These are phyloP conservation scores for Hemicentrotus pulcherrimus DNA, from an alignment of 35 echinoderm and acorn worm genomes.

Conservation along the genomic window DNA sequence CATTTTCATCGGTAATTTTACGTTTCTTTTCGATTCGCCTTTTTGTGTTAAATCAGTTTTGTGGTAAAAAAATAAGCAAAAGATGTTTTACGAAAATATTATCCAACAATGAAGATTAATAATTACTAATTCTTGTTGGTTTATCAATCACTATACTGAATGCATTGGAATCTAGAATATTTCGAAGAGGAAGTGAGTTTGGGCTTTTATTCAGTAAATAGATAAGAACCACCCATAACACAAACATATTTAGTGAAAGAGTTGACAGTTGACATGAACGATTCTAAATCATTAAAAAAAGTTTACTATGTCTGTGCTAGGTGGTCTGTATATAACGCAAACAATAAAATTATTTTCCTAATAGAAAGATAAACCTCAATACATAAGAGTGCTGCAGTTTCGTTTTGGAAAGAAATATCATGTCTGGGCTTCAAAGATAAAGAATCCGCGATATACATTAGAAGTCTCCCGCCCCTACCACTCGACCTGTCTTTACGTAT, in stretches of 20 bases:
- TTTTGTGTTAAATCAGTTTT: too few relatives aligned
- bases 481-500: too few relatives aligned
- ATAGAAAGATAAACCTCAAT: neutral
- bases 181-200: neutral
- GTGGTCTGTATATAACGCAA: neutral
- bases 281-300: neutral
- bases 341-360: neutral
- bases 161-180: neutral
- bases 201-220: neutral
- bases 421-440: neutral
- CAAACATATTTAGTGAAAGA: too few relatives aligned
- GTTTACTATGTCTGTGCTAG: too few relatives aligned
- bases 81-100: neutral
- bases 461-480: too few relatives aligned
- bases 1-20: too few relatives aligned
- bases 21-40: too few relatives aligned
- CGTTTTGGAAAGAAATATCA: neutral
- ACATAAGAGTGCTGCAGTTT: neutral
- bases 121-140: neutral
- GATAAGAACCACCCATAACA: neutral
- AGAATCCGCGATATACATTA: neutral
- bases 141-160: constrained; percentile 13
- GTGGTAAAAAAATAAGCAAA: too few relatives aligned
- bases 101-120: neutral
- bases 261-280: neutral